Evolutionary conservation across 2,888 invertebrate species (phyloP).

Genomic region (Acanthacorydalis orientalis): DNA sequence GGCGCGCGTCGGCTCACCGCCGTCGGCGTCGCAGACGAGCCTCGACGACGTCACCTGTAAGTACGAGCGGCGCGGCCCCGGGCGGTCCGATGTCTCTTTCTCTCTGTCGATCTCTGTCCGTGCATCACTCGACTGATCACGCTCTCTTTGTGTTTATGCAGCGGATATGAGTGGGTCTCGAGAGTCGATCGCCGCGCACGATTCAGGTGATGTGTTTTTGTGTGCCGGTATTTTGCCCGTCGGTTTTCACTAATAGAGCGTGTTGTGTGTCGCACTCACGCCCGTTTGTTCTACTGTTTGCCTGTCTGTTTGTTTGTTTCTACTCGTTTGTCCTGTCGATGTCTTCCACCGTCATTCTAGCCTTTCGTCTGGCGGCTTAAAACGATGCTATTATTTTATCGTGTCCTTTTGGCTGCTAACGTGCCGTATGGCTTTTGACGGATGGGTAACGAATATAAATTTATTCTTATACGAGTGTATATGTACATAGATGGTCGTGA

Average conservation of each 20-base stretch:
- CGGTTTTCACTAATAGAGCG: neutral
- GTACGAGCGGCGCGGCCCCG: conserved; percentile 8
- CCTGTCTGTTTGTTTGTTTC: neutral
- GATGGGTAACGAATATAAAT: neutral
- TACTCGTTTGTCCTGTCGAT: neutral
- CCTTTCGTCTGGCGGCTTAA: neutral
- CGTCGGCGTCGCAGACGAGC: conserved; percentile 42
- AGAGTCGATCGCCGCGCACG: conserved; percentile 63
- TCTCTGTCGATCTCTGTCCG: neutral
- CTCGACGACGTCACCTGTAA: conserved; percentile 49
- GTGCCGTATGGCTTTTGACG: neutral
- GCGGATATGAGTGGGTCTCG: conserved; percentile 68
- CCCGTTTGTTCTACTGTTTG: neutral
- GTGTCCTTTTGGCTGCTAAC: neutral
- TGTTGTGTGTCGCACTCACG: neutral
- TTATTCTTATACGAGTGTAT: too few relatives aligned
- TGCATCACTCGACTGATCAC: neutral
- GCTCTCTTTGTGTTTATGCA: conserved; percentile 16
- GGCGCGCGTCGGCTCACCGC: conserved; percentile 28
- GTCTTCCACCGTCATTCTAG: neutral
- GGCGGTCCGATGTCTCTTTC: too few relatives aligned
- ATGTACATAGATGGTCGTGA: conserved; percentile 16
- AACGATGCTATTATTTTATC: neutral
- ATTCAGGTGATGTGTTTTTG: conserved; percentile 45
- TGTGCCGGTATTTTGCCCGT: too few relatives aligned